These are phyloP conservation scores for Harpagifer antarcticus DNA, from an alignment of 2,797 vertebrate species.

Conservation along the genomic window DNA sequence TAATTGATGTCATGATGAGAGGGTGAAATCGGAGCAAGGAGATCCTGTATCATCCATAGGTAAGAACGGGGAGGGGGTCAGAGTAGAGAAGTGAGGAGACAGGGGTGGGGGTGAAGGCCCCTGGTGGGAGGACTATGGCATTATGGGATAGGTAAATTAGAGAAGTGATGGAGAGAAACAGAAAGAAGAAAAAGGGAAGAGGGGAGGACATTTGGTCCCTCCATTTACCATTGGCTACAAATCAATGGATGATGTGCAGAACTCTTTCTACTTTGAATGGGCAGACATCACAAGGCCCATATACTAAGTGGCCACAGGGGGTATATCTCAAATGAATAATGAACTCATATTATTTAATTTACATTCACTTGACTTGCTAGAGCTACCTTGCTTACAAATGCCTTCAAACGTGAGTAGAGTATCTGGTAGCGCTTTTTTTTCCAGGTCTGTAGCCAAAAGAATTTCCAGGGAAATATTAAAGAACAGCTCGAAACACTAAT, in stretches of 20 bases:
- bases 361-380: constrained; percentile 3
- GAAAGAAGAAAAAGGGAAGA: constrained; percentile 14
- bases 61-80: constrained; percentile 39
- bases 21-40: constrained; percentile 86
- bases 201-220: constrained; percentile 23
- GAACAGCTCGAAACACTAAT: too few relatives aligned
- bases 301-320: background rate
- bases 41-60: constrained; percentile 82
- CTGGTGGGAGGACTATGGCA: constrained; percentile 54
- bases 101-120: constrained; percentile 35
- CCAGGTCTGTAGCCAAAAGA: background rate
- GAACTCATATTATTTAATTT: constrained; percentile 26
- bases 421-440: background rate
- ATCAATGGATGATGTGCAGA: constrained; percentile 45
- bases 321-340: constrained; percentile 33
- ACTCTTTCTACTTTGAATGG: constrained; percentile 39
- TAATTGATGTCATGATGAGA: constrained; percentile 93
- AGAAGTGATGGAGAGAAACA: constrained; percentile 35
- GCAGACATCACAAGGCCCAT: background rate
- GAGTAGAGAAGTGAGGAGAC: constrained; percentile 35
- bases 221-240: constrained; percentile 20
- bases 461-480: too few relatives aligned
- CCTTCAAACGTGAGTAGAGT: background rate
- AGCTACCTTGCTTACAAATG: constrained; percentile 3
- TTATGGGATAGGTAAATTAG: constrained; percentile 54